Conservation (phyloP, 2,888 invertebrate genomes). For the Cylloceria caligata region DNA sequence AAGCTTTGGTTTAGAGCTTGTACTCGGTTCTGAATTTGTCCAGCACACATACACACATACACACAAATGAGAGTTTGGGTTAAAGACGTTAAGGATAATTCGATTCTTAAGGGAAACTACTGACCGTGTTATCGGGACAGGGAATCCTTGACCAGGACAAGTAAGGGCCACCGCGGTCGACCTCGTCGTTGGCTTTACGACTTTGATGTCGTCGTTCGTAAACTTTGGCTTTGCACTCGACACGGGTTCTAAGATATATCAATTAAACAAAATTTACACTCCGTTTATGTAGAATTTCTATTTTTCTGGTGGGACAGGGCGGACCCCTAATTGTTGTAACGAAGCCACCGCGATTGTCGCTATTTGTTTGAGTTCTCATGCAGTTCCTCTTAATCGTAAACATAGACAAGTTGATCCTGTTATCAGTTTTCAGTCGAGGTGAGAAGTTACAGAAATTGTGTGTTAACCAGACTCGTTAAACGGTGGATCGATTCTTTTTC, state of each 20-base stretch:
- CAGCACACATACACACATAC: neutral
- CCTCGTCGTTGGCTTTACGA: constrained; percentile 79
- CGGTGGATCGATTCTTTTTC: too few relatives aligned
- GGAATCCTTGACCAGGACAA: constrained; percentile 87
- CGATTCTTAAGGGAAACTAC: constrained; percentile 68
- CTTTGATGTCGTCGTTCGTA: constrained; percentile 86
- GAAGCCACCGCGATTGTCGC: neutral
- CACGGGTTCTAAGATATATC: constrained; percentile 87
- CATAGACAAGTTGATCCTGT: neutral
- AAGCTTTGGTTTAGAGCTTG: constrained; percentile 81
- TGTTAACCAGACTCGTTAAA: too few relatives aligned
- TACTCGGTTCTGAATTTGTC: constrained; percentile 77
- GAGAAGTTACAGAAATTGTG: neutral
- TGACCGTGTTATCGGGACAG: constrained; percentile 84
- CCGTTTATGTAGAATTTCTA: constrained; percentile 14
- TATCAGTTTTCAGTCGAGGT: neutral
- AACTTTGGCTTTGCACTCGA: constrained; percentile 90
- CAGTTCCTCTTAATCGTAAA: neutral
- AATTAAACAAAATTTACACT: constrained; percentile 24
- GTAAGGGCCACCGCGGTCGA: constrained; percentile 83
- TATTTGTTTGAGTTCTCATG: neutral
- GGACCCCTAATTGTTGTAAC: neutral
- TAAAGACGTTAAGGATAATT: constrained; percentile 52
- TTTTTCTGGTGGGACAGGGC: constrained; percentile 44
- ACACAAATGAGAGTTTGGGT: constrained; percentile 9